Base-by-base conservation (phyloP, 2,113 vertebrate species). In the Phocoena sinus region DNA sequence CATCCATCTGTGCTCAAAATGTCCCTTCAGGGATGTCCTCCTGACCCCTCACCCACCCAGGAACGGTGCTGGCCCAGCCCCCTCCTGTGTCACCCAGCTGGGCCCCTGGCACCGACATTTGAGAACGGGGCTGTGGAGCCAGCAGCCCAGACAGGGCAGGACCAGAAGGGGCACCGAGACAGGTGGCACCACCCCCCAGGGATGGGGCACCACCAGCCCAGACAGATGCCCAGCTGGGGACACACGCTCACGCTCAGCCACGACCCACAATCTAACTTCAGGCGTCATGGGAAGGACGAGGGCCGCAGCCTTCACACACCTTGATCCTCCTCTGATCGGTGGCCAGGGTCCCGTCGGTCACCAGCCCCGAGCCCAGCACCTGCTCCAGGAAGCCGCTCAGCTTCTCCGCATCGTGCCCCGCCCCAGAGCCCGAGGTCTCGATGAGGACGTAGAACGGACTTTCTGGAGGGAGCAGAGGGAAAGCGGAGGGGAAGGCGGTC, bases 361-460 rank as follows among this genome's bases (percentile, higher is more conserved):
- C 99, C 88, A 99, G 91, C 9, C 98, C 99, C 1, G 99, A 99
- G 38, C 95, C 79, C 98, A 99, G 98, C 6, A 98, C 99, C 33
- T 98, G 97, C 28, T 99, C 99, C 38, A 99, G 97, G 97, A 99
- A 99, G 87, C 60, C 96, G 96, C 98, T 99, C 60, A 99, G 98
- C 97, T 99, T 99, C 97, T 99, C 99, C 4, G 99, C 98, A 17
- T 99, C 99, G 0, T 99, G 99, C 10, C 68, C 93, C 0, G 98
- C 89, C 58, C 98, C 98, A 12, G 99, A 99, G 47, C 99, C 99
- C 0, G 99, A 99, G 0, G 99, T 99, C 99, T 99, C 99, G 33
- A 99, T 98, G 80, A 99, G 97, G 53, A 99, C 98, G 92, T 99
- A 99, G 97, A 99, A 99, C 0, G 99, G 99, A 73, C 99, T 99